These are phyloP conservation scores for Eubasilissa regina DNA, from an alignment of 1,140 invertebrate species.

Conservation along the genomic window DNA sequence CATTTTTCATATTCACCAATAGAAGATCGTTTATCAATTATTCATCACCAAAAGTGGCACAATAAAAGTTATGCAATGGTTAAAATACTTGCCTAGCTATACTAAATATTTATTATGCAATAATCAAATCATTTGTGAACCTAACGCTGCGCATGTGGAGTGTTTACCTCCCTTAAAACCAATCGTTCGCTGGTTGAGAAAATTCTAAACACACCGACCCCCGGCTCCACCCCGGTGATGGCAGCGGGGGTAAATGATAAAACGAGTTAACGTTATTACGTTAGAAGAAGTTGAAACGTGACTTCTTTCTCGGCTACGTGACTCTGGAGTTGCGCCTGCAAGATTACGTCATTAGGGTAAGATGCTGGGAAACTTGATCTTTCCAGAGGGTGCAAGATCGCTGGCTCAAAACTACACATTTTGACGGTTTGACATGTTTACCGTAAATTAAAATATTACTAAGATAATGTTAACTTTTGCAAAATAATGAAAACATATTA, in stretches of 20 bases:
- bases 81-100: too few relatives aligned
- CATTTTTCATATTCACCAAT: too few relatives aligned
- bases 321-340: constrained; percentile 10
- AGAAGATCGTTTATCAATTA: too few relatives aligned
- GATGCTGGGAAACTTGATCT: constrained; percentile 16
- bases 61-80: too few relatives aligned
- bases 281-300: constrained; percentile 56
- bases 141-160: background rate
- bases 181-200: constrained; percentile 7
- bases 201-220: constrained; percentile 51
- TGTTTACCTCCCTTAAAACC: constrained; percentile 1
- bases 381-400: background rate
- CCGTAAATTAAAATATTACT: too few relatives aligned
- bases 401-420: too few relatives aligned
- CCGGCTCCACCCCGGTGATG: background rate
- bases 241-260: constrained; percentile 56
- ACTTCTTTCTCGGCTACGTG: constrained; percentile 55
- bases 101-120: too few relatives aligned
- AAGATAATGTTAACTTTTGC: too few relatives aligned
- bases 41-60: too few relatives aligned
- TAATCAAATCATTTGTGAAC: background rate
- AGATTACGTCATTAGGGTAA: constrained; percentile 53
- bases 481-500: too few relatives aligned
- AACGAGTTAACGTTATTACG: constrained; percentile 60
- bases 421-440: too few relatives aligned